Conservation (phyloP, 2,888 invertebrate species). For the Platerodrilus igneus region DNA sequence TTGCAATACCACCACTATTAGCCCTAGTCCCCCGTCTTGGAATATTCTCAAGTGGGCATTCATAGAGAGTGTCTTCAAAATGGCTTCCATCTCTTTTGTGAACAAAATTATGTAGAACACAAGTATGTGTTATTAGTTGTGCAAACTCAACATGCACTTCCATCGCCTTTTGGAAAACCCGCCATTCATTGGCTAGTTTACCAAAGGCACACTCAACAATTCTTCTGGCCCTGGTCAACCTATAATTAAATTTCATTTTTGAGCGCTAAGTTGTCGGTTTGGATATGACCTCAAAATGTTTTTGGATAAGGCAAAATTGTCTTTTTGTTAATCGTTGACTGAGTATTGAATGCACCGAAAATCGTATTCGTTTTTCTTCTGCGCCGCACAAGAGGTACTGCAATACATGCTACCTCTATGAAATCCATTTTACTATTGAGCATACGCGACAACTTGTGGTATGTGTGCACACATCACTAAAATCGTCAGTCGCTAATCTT, state of each 20-base stretch:
- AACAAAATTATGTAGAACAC: conserved; percentile 18
- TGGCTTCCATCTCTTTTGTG: conserved; percentile 8
- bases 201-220: conserved; percentile 31
- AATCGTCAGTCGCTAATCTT: too few species aligned
- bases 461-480: too few species aligned
- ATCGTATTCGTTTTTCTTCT: too few species aligned
- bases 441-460: too few species aligned
- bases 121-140: conserved; percentile 25
- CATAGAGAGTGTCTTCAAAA: conserved; percentile 5
- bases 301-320: too few species aligned
- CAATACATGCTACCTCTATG: too few species aligned
- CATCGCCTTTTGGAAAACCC: conserved; percentile 26
- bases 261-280: too few species aligned
- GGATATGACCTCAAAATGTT: too few species aligned
- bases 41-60: conserved; percentile 8
- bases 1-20: conserved; percentile 9
- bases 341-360: too few species aligned
- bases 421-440: too few species aligned
- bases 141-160: conserved; percentile 16
- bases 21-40: conserved; percentile 2
- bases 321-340: too few species aligned
- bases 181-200: conserved; percentile 30
- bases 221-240: conserved; percentile 30
- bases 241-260: conserved; percentile 13
- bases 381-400: too few species aligned